Evolutionary conservation across 2,113 vertebrate species (phyloP).

Genomic region (Rhea pennata): DNA sequence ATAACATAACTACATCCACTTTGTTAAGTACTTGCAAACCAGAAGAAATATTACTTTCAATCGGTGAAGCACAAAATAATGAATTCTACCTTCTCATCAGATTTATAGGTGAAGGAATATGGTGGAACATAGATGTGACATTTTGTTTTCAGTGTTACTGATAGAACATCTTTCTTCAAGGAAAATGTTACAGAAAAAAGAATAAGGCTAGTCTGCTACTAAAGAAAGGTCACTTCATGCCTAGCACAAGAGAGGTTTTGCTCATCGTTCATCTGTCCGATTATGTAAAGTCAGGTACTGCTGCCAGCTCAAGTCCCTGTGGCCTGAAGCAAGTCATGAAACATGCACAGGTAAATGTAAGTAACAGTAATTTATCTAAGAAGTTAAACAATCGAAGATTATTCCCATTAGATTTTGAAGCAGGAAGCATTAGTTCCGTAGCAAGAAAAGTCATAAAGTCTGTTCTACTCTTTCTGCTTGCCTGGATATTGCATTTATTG

Average conservation of each 20-base stretch:
- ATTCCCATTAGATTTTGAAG: neutral
- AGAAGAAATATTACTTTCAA: neutral
- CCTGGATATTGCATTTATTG: neutral
- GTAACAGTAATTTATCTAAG: neutral
- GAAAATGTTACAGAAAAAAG: neutral
- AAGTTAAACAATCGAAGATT: neutral
- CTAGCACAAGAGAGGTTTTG: neutral
- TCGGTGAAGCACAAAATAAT: neutral
- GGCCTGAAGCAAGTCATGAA: neutral
- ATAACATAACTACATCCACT: neutral
- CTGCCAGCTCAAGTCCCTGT: neutral
- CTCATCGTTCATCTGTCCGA: neutral
- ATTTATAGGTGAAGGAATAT: neutral
- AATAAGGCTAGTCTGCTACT: constrained; percentile 9
- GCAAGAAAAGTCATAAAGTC: neutral
- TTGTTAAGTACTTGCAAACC: neutral
- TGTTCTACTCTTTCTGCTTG: neutral
- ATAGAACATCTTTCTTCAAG: neutral
- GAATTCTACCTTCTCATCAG: neutral
- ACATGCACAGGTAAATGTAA: neutral
- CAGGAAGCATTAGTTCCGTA: neutral
- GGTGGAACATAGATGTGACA: neutral
- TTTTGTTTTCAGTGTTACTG: neutral
- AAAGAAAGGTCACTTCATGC: neutral
- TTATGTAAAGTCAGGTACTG: neutral